phyloP scores from a whole-genome alignment of 2,113 vertebrate genomes.

The Macaca nemestrina region DNA sequence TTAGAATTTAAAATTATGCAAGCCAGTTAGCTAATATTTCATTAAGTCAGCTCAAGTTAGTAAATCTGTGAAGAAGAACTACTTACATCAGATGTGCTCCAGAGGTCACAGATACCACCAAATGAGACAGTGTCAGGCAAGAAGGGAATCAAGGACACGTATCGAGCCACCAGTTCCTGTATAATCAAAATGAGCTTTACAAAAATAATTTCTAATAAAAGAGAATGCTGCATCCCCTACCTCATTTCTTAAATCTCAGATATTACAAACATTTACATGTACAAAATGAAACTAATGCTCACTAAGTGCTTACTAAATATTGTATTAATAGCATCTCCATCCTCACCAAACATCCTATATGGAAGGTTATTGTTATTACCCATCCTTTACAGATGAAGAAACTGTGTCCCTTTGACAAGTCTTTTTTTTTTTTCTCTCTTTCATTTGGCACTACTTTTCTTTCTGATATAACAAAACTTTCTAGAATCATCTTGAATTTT shows the following conservation, averaged over 20 bases:
- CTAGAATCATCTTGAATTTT: not conserved
- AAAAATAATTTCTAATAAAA: not conserved
- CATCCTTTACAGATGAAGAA: not conserved
- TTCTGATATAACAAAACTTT: not conserved
- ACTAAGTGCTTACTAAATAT: not conserved
- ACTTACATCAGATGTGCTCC: slow-evolving; percentile 97
- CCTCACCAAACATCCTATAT: not conserved
- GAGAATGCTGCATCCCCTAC: not conserved
- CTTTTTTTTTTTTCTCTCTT: not conserved
- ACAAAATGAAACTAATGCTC: not conserved
- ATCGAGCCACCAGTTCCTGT: slow-evolving; percentile 92
- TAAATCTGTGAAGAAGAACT: not conserved
- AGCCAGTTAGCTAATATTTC: not conserved
- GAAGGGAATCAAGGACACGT: slow-evolving; percentile 95
- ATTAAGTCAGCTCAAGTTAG: not conserved
- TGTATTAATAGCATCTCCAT: not conserved
- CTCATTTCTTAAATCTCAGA: not conserved
- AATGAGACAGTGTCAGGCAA: slow-evolving; percentile 94
- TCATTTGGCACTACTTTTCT: not conserved
- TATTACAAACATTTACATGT: not conserved
- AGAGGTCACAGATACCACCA: slow-evolving; percentile 92
- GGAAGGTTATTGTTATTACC: not conserved
- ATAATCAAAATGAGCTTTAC: not conserved
- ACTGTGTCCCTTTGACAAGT: not conserved
- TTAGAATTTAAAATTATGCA: not conserved